Percentiles rank a stretch among this genome's conserved stretches.
phyloP scores from a whole-genome alignment of 2,797 vertebrate genomes.

The Muscicapa comitata region DNA sequence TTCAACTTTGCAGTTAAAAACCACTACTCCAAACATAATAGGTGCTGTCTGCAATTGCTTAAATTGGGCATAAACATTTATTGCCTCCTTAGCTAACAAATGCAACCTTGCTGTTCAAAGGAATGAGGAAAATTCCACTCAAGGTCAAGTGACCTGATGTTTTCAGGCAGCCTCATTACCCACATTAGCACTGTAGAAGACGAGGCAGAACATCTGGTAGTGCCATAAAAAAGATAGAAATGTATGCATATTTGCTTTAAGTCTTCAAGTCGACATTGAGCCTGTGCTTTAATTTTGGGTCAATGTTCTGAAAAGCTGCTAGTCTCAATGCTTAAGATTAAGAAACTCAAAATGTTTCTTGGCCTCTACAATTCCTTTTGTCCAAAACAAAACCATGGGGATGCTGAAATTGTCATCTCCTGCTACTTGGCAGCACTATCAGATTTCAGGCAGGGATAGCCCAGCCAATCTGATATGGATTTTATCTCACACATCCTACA shows the following conservation, averaged over 20 bases:
- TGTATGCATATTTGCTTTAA: conserved; percentile 4
- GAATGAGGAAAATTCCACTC: conserved; percentile 38
- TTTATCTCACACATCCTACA: not conserved
- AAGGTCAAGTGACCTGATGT: conserved; percentile 54
- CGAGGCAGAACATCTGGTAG: conserved; percentile 43
- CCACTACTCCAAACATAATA: conserved; percentile 10
- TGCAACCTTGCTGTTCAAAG: not conserved
- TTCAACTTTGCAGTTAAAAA: conserved; percentile 35
- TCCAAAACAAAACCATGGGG: not conserved
- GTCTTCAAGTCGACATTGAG: not conserved
- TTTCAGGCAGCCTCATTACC: conserved; percentile 55
- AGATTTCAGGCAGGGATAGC: not conserved
- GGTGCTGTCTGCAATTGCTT: conserved; percentile 31
- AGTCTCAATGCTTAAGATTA: not conserved
- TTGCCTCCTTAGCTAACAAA: conserved; percentile 32
- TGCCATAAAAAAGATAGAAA: conserved; percentile 30
- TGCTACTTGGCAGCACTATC: not conserved
- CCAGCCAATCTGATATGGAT: not conserved
- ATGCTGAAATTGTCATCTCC: not conserved
- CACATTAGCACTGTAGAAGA: conserved; percentile 18
- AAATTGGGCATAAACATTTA: conserved; percentile 65
- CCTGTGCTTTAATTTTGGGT: not conserved
- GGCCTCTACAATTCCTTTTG: not conserved
- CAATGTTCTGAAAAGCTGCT: not conserved
- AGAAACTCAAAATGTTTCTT: not conserved